phyloP scores from a whole-genome alignment of 2,797 vertebrate genomes.

The Galago senegalensis region DNA sequence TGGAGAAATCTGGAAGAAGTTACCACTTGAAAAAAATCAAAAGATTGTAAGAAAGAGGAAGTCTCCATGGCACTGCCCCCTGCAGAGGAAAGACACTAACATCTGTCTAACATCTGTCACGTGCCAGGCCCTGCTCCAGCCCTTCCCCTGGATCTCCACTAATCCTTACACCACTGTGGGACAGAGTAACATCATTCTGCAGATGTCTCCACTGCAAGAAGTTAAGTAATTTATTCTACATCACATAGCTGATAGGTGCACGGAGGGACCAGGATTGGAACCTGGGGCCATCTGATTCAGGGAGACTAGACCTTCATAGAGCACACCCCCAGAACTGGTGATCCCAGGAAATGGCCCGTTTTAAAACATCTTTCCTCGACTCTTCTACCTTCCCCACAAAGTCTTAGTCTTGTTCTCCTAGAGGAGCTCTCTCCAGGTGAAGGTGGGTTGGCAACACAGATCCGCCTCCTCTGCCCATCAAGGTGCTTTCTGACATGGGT shows the following conservation, averaged over 20 bases:
- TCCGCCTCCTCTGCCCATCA: accelerated
- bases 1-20: background rate
- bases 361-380: background rate
- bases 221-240: background rate
- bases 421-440: background rate
- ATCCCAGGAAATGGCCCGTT: background rate
- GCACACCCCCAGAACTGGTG: no score
- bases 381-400: background rate
- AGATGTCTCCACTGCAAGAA: background rate
- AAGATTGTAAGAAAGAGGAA: background rate
- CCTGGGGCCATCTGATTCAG: background rate
- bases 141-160: background rate
- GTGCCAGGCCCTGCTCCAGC: background rate
- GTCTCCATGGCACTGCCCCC: background rate
- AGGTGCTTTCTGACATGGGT: background rate
- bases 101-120: accelerated
- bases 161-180: background rate
- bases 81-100: background rate
- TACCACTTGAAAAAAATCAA: background rate
- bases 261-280: background rate
- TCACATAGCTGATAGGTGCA: background rate
- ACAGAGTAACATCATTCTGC: background rate
- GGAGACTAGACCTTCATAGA: background rate
- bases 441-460: background rate
- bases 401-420: background rate